These are phyloP conservation scores for Schizopygopsis malacanthus DNA, from an alignment of 2,797 vertebrate genomes.

Conservation along the genomic window DNA sequence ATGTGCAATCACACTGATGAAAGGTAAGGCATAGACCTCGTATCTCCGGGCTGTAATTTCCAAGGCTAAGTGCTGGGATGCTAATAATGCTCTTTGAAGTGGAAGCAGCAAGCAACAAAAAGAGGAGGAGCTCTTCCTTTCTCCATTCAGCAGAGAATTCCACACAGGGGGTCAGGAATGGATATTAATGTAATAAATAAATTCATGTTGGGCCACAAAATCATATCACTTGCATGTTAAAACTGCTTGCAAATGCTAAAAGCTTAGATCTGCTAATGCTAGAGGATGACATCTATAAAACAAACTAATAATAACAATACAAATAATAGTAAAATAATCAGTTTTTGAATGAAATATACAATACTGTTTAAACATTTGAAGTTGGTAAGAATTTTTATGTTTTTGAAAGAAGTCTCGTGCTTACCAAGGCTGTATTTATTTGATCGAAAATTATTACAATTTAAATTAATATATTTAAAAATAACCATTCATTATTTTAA, in stretches of 20 bases:
- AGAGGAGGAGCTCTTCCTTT: slow-evolving; percentile 38
- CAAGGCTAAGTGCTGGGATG: slow-evolving; percentile 43
- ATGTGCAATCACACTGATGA: slow-evolving; percentile 59
- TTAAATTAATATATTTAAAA: too few relatives aligned
- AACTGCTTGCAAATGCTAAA: neutral
- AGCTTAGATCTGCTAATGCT: neutral
- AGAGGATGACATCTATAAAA: neutral
- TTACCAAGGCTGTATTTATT: too few relatives aligned
- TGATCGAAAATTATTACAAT: too few relatives aligned
- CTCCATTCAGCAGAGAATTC: slow-evolving; percentile 41
- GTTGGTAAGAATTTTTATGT: neutral
- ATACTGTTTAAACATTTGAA: neutral
- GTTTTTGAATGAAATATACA: neutral
- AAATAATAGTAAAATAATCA: neutral
- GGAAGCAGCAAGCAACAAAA: slow-evolving; percentile 27
- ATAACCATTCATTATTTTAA: too few relatives aligned
- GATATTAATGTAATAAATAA: neutral
- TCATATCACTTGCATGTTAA: neutral
- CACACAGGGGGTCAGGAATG: slow-evolving; percentile 21
- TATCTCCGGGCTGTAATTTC: slow-evolving; percentile 56
- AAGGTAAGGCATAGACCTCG: slow-evolving; percentile 50
- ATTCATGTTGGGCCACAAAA: neutral
- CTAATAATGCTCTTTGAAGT: slow-evolving; percentile 61
- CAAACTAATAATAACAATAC: neutral
- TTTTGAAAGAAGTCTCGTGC: too few relatives aligned